Conservation (phyloP, 2,888 invertebrate species). For the Tetanocera ferruginea region DNA sequence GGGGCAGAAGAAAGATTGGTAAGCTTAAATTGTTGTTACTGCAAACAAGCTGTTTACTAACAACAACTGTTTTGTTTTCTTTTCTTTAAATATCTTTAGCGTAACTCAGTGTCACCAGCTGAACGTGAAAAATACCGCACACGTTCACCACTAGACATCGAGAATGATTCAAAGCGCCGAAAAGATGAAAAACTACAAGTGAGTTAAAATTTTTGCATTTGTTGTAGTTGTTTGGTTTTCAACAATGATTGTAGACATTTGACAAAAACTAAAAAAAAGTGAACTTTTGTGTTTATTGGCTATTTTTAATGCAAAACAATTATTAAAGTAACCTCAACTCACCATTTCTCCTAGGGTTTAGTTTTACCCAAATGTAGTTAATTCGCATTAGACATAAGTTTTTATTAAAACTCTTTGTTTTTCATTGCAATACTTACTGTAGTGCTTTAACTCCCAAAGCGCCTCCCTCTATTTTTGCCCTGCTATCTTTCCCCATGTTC, state of each 20-base stretch:
- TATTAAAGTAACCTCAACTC: constrained; percentile 36
- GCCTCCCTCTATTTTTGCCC: constrained; percentile 24
- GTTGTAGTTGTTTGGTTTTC: constrained; percentile 31
- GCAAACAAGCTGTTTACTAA: constrained; percentile 22
- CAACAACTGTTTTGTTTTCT: constrained; percentile 37
- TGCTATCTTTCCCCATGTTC: constrained; percentile 19
- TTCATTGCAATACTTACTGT: not conserved
- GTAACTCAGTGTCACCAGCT: constrained; percentile 86
- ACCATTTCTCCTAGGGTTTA: constrained; percentile 39
- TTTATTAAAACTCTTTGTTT: constrained; percentile 19
- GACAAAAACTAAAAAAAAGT: not conserved
- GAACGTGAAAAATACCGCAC: constrained; percentile 87
- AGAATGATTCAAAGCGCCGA: constrained; percentile 83
- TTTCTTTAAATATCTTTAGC: constrained; percentile 71
- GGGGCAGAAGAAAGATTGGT: constrained; percentile 75
- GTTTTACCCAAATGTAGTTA: constrained; percentile 14
- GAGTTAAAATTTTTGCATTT: constrained; percentile 73
- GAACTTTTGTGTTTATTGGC: not conserved
- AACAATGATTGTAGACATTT: constrained; percentile 19
- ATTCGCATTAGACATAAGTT: constrained; percentile 16
- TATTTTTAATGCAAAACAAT: not conserved
- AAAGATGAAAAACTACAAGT: constrained; percentile 91
- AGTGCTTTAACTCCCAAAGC: constrained; percentile 14
- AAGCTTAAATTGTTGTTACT: constrained; percentile 50
- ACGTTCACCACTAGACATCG: constrained; percentile 82